Base-by-base conservation (phyloP, 1,140 invertebrate genomes). In the Drosophila lowei region DNA sequence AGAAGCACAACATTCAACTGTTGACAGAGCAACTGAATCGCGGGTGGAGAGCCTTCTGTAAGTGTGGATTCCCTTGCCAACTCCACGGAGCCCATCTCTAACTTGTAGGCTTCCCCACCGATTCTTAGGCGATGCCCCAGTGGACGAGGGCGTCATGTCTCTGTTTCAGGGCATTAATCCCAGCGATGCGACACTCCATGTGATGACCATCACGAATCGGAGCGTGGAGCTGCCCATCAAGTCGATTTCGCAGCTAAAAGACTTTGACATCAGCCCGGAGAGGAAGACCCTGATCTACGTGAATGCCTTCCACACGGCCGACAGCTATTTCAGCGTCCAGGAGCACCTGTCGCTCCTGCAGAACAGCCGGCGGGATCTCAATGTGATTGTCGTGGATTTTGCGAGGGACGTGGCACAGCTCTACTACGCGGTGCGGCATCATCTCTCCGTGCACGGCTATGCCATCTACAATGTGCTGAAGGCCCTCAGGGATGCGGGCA, bases 101-200 rank as follows among this genome's bases (percentile, higher is more conserved):
- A 1, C 18, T 18, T 1, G 0, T 0, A 4, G 9, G 7, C 1
- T 3, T 11, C 0, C 2, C 1, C 54, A 9, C 44, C 41, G 16
- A 25, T 11, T 15, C 34, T 13, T 38, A 90, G 89, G 89, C 46
- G 86, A 90, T 50, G 83, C 89, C 0, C 81, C 85, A 0, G 89
- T 90, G 6, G 89, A 90, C 42, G 89, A 90, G 63, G 83, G 86
- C 25, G 89, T 90, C 1, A 90, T 90, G 89, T 70, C 86, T 1
- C 59, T 90, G 0, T 90, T 74, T 18, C 73, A 75, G 47, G 89
- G 89, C 67, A 90, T 90, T n/a, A 90, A 77, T 74, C 89, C 89
- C 44, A 88, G 89, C 58, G 89, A 90, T 61, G 86, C 79, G 6
- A 70, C 61, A 0, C 41, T 90, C 0, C 83, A 88, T 59, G 85